These are phyloP conservation scores for Solea solea DNA, from an alignment of 2,113 vertebrate species.

Conservation along the genomic window DNA sequence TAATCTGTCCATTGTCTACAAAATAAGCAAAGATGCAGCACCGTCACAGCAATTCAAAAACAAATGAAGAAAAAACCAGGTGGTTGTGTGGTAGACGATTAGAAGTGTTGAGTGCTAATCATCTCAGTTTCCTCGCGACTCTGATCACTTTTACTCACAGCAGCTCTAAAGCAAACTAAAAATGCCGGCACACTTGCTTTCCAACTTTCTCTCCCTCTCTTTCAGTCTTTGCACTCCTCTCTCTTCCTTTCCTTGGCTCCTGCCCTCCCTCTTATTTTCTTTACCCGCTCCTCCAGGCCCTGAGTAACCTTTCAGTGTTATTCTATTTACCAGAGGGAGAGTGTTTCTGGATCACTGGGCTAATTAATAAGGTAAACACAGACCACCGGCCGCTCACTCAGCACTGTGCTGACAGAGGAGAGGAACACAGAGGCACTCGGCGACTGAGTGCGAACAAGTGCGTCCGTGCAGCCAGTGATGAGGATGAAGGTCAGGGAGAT, in stretches of 20 bases:
- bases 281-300: conserved; percentile 23
- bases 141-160: conserved; percentile 33
- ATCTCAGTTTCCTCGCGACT: conserved; percentile 11
- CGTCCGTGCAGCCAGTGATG: neutral
- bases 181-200: neutral
- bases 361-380: conserved; percentile 79
- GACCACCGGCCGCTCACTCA: conserved; percentile 54
- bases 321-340: conserved; percentile 68
- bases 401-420: conserved; percentile 57
- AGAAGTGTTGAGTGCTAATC: neutral
- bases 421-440: conserved; percentile 33
- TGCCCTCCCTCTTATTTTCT: conserved; percentile 28
- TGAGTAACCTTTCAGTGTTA: conserved; percentile 61
- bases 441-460: neutral
- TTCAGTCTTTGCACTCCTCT: neutral
- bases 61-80: neutral
- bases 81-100: neutral
- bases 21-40: neutral
- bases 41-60: neutral
- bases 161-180: conserved; percentile 29
- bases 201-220: neutral
- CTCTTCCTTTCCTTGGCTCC: neutral
- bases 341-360: conserved; percentile 76
- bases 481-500: neutral
- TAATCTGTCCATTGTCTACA: neutral